These are phyloP conservation scores for Dolichopus griseipennis DNA, from an alignment of 2,888 invertebrate species.

Conservation along the genomic window DNA sequence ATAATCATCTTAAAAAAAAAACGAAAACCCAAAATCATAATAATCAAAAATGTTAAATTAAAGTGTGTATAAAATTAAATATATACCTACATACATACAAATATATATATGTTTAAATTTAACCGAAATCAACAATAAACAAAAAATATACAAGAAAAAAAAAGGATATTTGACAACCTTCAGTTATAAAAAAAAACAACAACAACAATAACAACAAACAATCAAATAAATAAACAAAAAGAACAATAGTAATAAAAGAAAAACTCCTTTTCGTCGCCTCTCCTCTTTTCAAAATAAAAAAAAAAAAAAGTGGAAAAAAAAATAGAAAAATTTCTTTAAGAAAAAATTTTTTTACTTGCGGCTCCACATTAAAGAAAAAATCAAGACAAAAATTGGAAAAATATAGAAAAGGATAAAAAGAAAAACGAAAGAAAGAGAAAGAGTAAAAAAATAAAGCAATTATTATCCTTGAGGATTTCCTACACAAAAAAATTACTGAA, in stretches of 20 bases:
- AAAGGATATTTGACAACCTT: not conserved
- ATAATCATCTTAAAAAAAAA: not conserved
- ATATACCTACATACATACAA: too few relatives aligned
- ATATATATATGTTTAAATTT: too few relatives aligned
- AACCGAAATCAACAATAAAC: not conserved
- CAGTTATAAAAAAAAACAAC: not conserved
- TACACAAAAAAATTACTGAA: not conserved
- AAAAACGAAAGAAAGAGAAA: too few relatives aligned
- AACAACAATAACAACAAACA: not conserved
- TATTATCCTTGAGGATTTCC: conserved; percentile 4
- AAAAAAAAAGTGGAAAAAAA: too few relatives aligned
- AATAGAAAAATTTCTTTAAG: not conserved
- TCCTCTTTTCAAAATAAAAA: not conserved
- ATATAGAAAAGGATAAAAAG: too few relatives aligned
- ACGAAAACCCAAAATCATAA: too few relatives aligned
- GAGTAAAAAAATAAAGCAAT: not conserved
- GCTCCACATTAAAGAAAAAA: not conserved
- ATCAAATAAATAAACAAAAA: too few relatives aligned
- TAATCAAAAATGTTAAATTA: not conserved
- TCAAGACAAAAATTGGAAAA: too few relatives aligned
- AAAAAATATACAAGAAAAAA: not conserved
- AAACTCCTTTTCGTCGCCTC: not conserved
- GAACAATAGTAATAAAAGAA: not conserved
- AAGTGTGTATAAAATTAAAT: not conserved
- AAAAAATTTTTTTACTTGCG: not conserved